A percentile compares a stretch with the other conserved stretches of the same genome.
These are phyloP conservation scores for Virgularia gustaviana DNA, from an alignment of 92 coral and sea anemone genomes.

Conservation along the genomic window DNA sequence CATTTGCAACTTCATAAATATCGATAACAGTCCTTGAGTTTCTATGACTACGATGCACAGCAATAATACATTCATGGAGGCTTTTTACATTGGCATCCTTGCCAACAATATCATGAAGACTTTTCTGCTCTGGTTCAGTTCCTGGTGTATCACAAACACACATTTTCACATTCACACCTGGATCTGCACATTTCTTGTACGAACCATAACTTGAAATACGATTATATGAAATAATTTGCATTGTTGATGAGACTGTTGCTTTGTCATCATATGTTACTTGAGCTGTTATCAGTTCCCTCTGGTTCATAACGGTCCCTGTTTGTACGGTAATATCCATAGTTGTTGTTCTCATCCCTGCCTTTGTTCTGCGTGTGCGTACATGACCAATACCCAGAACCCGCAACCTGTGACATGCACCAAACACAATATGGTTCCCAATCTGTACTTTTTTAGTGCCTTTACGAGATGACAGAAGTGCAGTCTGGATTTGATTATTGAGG, in stretches of 20 bases:
- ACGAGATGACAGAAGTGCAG: constrained; percentile 1
- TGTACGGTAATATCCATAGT: constrained; percentile 37
- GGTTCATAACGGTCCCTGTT: constrained; percentile 29
- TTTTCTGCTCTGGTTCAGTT: background rate
- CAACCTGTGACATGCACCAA: constrained; percentile 27
- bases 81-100: background rate
- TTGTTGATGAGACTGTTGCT: constrained; percentile 43
- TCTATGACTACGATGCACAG: background rate
- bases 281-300: background rate
- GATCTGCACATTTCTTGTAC: constrained; percentile 69
- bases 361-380: background rate
- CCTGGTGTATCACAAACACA: constrained; percentile 55
- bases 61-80: background rate
- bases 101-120: background rate
- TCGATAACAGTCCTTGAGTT: background rate
- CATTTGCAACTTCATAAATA: constrained; percentile 51
- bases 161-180: constrained; percentile 56
- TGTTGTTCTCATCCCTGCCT: constrained; percentile 7
- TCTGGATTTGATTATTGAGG: constrained; percentile 29
- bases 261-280: too few relatives aligned
- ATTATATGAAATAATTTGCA: constrained; percentile 67
- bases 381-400: constrained; percentile 9
- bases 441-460: background rate
- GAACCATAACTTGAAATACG: constrained; percentile 65
- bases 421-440: background rate